phyloP scores from a whole-genome alignment of 2,113 vertebrate genomes.

The Podarcis muralis region DNA sequence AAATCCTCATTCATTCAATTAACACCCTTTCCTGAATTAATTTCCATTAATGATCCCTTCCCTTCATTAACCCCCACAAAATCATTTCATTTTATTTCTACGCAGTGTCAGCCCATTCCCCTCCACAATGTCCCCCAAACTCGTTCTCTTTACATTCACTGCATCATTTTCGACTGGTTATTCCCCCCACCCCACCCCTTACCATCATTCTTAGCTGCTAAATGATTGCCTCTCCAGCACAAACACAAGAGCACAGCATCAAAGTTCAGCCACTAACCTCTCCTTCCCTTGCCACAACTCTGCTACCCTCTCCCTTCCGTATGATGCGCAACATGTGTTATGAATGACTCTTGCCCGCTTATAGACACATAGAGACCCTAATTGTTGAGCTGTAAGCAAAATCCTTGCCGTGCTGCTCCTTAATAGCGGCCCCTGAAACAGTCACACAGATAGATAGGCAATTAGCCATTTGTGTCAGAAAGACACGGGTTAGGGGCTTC shows the following conservation, averaged over 20 bases:
- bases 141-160: too few species aligned
- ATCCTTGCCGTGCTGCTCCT: conserved; percentile 38
- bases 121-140: too few species aligned
- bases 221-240: background rate
- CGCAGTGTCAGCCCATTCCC: too few species aligned
- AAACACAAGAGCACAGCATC: background rate
- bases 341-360: background rate
- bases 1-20: too few species aligned
- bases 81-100: too few species aligned
- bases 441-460: conserved; percentile 28
- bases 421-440: conserved; percentile 45
- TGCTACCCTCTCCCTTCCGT: background rate
- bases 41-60: too few species aligned
- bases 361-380: conserved; percentile 23
- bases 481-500: conserved; percentile 30
- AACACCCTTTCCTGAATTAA: too few species aligned
- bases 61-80: too few species aligned
- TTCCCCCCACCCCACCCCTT: too few species aligned
- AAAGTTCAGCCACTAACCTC: background rate
- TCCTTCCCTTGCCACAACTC: background rate
- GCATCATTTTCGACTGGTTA: too few species aligned
- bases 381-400: conserved; percentile 60
- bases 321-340: background rate
- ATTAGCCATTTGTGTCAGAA: conserved; percentile 48
- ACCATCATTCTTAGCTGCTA: too few species aligned